Evolutionary conservation across 2,888 invertebrate genomes (phyloP).

Genomic region (Perithous albicinctus): DNA sequence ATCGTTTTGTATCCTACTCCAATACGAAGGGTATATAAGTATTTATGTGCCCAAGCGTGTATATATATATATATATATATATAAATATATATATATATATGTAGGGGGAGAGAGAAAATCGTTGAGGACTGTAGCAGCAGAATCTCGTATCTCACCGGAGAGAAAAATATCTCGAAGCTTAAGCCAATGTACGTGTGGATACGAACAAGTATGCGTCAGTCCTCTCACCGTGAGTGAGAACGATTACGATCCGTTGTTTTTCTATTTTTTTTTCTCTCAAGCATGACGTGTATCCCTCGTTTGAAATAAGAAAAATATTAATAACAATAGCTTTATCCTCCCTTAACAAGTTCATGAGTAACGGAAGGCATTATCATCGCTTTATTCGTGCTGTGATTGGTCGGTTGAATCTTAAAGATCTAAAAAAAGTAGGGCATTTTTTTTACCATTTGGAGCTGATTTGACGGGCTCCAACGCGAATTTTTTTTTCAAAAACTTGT

Average conservation of each 20-base stretch:
- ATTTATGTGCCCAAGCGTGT: neutral
- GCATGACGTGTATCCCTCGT: neutral
- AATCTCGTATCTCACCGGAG: neutral
- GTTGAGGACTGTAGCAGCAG: neutral
- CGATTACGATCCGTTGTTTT: neutral
- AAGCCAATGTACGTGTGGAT: neutral
- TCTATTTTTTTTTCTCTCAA: neutral
- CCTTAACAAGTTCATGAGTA: too few relatives aligned
- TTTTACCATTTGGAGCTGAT: too few relatives aligned
- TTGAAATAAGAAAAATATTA: conserved; percentile 6
- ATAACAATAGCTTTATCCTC: neutral
- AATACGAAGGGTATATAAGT: neutral
- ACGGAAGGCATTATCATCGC: too few relatives aligned
- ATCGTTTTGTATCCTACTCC: neutral
- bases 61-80: neutral
- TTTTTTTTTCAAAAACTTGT: too few relatives aligned
- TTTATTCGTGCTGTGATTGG: too few relatives aligned
- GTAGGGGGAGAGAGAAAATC: too few relatives aligned
- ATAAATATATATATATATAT: too few relatives aligned
- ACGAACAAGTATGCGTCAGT: neutral
- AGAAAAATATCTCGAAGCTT: neutral
- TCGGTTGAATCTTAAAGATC: too few relatives aligned
- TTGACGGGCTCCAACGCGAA: too few relatives aligned
- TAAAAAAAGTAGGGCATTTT: too few relatives aligned
- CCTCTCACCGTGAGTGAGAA: neutral